Percentiles rank a stretch among this genome's conserved stretches.
phyloP scores from a whole-genome alignment of 2,888 invertebrate species.

The Autographa pulchrina region DNA sequence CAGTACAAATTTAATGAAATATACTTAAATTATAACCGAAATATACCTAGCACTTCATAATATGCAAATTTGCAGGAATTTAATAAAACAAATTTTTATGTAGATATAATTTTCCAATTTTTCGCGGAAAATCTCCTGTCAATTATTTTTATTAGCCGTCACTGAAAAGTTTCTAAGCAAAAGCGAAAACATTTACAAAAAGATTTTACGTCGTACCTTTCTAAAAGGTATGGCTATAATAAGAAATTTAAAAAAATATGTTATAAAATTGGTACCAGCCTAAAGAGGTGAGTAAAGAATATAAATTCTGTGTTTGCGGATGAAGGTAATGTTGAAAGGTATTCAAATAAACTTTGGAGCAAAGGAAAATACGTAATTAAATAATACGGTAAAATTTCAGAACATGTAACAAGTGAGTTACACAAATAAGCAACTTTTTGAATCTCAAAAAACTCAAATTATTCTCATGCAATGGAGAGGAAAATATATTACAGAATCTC shows the following conservation, averaged over 20 bases:
- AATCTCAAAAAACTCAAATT: no score
- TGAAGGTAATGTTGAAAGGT: no score
- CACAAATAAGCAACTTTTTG: no score
- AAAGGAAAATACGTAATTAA: background rate
- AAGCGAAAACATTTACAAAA: conserved; percentile 4
- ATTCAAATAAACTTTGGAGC: no score
- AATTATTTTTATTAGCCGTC: conserved; percentile 1
- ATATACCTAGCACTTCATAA: background rate
- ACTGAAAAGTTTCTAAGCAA: no score
- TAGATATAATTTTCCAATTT: background rate
- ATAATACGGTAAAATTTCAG: background rate
- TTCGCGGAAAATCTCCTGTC: background rate
- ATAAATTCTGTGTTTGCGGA: background rate
- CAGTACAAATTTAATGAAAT: no score
- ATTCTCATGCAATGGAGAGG: no score
- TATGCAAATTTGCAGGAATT: background rate
- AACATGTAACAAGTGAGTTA: no score
- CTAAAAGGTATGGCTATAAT: background rate
- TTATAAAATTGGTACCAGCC: background rate
- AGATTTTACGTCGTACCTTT: background rate
- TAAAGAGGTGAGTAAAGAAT: background rate
- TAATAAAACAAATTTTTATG: background rate
- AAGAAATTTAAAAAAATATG: background rate
- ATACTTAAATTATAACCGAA: no score
- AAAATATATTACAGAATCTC: no score